These are phyloP conservation scores for Mythimna impura DNA, from an alignment of 2,888 invertebrate genomes.

Conservation along the genomic window DNA sequence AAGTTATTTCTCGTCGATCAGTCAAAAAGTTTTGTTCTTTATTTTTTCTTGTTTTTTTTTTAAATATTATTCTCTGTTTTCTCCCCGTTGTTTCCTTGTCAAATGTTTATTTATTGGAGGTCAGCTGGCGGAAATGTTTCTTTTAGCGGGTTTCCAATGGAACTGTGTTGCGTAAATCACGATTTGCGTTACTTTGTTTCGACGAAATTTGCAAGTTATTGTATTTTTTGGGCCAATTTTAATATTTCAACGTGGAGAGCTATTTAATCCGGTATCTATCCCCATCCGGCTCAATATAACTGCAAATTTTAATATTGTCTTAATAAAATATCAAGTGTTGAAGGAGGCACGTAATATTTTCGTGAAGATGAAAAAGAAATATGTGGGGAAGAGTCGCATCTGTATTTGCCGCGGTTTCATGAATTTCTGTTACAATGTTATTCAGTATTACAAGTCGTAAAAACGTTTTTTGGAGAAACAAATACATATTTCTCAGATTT, in stretches of 20 bases:
- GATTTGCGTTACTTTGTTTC: conserved; percentile 42
- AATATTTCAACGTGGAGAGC: conserved; percentile 18
- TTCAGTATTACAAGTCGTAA: background rate
- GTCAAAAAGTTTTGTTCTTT: conserved; percentile 75
- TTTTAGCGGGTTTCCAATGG: conserved; percentile 39
- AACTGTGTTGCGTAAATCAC: conserved; percentile 49
- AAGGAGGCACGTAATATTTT: conserved; percentile 27
- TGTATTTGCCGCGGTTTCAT: background rate
- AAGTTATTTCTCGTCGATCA: conserved; percentile 74
- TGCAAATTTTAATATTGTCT: conserved; percentile 33
- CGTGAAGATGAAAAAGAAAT: background rate
- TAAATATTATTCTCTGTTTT: conserved; percentile 67
- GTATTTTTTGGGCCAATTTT: conserved; percentile 39
- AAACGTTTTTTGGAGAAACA: background rate
- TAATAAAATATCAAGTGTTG: conserved; percentile 29
- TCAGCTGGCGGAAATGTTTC: conserved; percentile 62
- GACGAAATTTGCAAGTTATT: conserved; percentile 51
- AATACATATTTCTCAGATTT: background rate
- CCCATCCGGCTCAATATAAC: conserved; percentile 27
- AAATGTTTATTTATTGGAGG: conserved; percentile 74
- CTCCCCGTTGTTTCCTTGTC: conserved; percentile 68
- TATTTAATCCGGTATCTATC: conserved; percentile 34
- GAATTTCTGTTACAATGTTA: conserved; percentile 1
- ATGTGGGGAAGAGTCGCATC: background rate
- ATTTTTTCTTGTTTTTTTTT: conserved; percentile 73